Conservation (phyloP, 2,113 vertebrate genomes). For the Murina feae region DNA sequence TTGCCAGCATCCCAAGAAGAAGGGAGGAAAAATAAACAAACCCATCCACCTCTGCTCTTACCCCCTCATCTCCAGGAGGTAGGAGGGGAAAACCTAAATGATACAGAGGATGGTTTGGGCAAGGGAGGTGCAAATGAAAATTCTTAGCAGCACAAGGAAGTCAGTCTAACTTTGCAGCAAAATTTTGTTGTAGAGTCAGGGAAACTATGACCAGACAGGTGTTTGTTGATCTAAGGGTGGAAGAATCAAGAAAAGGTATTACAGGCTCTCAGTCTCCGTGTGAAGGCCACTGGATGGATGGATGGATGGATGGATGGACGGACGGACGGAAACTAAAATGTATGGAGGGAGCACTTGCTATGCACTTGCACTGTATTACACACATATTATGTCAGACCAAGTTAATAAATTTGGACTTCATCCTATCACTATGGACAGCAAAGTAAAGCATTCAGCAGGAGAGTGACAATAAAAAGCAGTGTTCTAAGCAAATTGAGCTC, state of each 20-base stretch:
- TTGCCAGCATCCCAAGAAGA: not conserved
- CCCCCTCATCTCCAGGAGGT: not conserved
- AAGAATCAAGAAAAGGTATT: not conserved
- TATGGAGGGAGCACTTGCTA: not conserved
- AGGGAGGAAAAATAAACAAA: not conserved
- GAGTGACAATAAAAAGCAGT: not conserved
- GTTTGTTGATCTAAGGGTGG: not conserved
- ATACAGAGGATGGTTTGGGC: too few species aligned
- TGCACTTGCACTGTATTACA: not conserved
- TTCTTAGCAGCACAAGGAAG: too few species aligned
- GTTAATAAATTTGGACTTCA: not conserved
- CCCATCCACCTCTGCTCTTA: too few species aligned
- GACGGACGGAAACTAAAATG: fast-evolving
- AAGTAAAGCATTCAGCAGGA: not conserved
- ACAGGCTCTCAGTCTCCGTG: not conserved
- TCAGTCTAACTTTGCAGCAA: not conserved
- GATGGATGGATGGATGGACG: not conserved
- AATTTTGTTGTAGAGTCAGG: not conserved
- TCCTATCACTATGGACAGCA: not conserved
- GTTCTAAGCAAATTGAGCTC: not conserved
- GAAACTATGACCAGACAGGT: not conserved
- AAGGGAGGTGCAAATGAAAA: not conserved
- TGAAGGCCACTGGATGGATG: not conserved
- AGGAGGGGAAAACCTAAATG: not conserved
- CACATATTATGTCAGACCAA: not conserved